Conservation (phyloP, 2,888 invertebrate genomes). For the Phengaris alcon region DNA sequence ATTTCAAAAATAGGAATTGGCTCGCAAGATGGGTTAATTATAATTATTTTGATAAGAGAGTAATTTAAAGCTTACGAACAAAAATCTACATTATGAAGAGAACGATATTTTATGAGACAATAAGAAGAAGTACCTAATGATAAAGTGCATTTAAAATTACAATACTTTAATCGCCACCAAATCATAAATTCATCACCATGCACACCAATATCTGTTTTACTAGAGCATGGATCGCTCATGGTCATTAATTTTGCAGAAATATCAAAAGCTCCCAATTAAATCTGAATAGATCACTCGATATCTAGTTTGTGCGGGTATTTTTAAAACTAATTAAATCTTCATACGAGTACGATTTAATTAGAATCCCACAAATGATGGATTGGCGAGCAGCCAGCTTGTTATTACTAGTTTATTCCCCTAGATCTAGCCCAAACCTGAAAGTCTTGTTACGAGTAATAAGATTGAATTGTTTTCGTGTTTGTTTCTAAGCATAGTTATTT, state of each 20-base stretch:
- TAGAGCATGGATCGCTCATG: not conserved
- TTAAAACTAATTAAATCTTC: constrained; percentile 21
- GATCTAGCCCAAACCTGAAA: constrained; percentile 1
- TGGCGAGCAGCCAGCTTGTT: constrained; percentile 21
- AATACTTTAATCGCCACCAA: too few relatives aligned
- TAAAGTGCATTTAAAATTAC: too few relatives aligned
- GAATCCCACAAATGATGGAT: constrained; percentile 23
- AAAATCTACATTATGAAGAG: too few relatives aligned
- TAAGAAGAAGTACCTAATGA: too few relatives aligned
- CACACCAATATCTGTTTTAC: too few relatives aligned
- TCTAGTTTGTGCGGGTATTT: constrained; percentile 13
- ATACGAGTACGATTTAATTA: constrained; percentile 21
- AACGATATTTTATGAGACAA: too few relatives aligned
- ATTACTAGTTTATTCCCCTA: constrained; percentile 11
- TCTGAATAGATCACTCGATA: constrained; percentile 19
- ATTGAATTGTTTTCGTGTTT: not conserved
- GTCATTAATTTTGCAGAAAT: constrained; percentile 8
- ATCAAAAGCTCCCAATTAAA: constrained; percentile 4
- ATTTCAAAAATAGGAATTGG: too few relatives aligned
- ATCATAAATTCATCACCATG: too few relatives aligned
- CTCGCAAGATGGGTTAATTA: too few relatives aligned
- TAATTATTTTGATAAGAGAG: too few relatives aligned
- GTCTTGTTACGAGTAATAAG: not conserved
- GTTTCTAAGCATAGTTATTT: too few relatives aligned
- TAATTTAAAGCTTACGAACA: too few relatives aligned